Evolutionary conservation across 2,113 vertebrate species (phyloP).

Genomic region (Hyla sarda): DNA sequence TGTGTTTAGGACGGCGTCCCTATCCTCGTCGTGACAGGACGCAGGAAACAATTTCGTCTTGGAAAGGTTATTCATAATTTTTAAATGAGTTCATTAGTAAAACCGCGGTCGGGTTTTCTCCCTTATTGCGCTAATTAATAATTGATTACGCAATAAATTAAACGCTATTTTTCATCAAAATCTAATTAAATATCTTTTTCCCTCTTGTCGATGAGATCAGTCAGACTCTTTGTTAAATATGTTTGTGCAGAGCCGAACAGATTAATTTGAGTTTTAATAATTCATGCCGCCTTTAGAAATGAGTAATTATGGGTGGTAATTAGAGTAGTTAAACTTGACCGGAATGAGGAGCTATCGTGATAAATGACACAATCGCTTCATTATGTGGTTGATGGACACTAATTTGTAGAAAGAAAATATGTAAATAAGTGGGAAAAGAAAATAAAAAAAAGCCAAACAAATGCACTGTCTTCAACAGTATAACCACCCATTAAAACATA

Average conservation of each 20-base stretch:
- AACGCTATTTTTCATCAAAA: constrained; percentile 98
- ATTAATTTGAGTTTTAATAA: constrained; percentile 82
- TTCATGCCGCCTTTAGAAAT: constrained; percentile 74
- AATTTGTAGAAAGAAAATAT: not conserved
- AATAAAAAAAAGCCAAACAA: not conserved
- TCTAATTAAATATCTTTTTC: constrained; percentile 93
- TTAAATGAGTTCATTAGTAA: constrained; percentile 98
- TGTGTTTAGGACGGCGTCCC: not conserved
- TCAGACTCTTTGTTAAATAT: constrained; percentile 81
- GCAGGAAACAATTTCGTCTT: constrained; percentile 81
- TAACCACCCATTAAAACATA: no score
- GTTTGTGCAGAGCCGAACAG: constrained; percentile 81
- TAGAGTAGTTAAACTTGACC: constrained; percentile 74
- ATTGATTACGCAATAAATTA: constrained; percentile 99
- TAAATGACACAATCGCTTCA: not conserved
- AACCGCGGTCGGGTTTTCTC: constrained; percentile 82
- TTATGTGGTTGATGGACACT: not conserved
- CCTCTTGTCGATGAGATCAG: constrained; percentile 85
- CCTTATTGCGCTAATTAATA: constrained; percentile 95
- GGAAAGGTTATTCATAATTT: constrained; percentile 95
- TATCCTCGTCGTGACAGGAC: constrained; percentile 70
- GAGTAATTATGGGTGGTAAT: constrained; percentile 84
- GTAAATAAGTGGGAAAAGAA: no score
- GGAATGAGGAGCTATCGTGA: constrained; percentile 62
- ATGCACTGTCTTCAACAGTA: no score